Percentiles rank a stretch among this genome's conserved stretches.
These are phyloP conservation scores for human (Homo sapiens) DNA, from an alignment of 2,113 vertebrate species.

Conservation along the genomic window DNA sequence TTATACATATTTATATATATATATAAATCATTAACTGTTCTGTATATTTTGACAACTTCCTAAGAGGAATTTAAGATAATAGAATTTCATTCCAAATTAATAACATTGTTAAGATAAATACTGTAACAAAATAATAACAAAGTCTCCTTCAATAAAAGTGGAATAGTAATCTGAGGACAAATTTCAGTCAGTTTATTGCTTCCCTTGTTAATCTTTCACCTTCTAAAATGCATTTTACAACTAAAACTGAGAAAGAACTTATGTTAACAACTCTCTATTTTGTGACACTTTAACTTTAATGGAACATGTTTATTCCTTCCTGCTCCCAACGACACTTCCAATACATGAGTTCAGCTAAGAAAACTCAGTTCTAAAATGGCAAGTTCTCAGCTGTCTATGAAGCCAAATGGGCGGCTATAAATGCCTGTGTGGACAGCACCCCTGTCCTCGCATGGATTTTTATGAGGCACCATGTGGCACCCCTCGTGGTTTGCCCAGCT, in stretches of 20 bases:
- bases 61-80: constrained; percentile 41
- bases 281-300: constrained; percentile 59
- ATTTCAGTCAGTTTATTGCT: constrained; percentile 20
- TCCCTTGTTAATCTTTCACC: constrained; percentile 67
- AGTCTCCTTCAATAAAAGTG: constrained; percentile 33
- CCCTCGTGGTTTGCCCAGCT: not conserved
- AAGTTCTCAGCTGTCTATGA: not conserved
- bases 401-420: accelerated
- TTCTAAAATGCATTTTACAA: constrained; percentile 66
- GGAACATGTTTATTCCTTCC: constrained; percentile 38
- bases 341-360: not conserved
- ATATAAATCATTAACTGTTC: not conserved
- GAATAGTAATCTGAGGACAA: constrained; percentile 49
- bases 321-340: not conserved
- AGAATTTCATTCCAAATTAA: constrained; percentile 52
- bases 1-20: too few species aligned
- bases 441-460: accelerated
- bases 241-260: constrained; percentile 62
- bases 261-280: constrained; percentile 39
- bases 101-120: constrained; percentile 54
- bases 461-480: accelerated
- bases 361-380: not conserved
- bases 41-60: constrained; percentile 3
- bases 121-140: constrained; percentile 50
- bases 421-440: not conserved